Conservation (phyloP, 2,888 invertebrate species). For the Criorhina ranunculi region DNA sequence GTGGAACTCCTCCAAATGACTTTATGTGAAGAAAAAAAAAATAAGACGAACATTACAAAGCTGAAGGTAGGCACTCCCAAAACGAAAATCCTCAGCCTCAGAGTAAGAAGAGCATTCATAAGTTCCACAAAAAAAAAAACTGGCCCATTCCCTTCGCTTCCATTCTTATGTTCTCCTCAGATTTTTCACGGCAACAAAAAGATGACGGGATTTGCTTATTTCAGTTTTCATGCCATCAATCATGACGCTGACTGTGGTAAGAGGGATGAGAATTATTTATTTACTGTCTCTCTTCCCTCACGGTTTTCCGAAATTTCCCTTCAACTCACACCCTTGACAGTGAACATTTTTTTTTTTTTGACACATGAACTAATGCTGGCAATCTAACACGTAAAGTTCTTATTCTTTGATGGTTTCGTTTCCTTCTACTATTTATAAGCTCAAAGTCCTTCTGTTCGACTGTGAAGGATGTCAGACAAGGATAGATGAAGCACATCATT, state of each 20-base stretch:
- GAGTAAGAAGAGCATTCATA: no score
- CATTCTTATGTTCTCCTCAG: not conserved
- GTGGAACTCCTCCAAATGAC: no score
- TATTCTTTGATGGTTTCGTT: constrained; percentile 11
- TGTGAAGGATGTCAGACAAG: constrained; percentile 15
- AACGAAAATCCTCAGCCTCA: no score
- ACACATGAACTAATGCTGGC: constrained; percentile 29
- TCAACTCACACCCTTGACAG: not conserved
- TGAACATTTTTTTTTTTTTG: no score
- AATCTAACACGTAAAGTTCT: constrained; percentile 11
- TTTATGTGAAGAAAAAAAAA: no score
- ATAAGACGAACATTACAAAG: no score
- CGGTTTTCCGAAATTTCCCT: not conserved
- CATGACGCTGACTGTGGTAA: not conserved
- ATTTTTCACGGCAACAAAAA: not conserved
- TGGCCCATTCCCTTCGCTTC: not conserved
- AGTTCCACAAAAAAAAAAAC: no score
- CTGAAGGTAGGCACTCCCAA: no score
- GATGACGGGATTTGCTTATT: not conserved
- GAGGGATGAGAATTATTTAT: constrained; percentile 1
- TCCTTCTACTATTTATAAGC: not conserved
- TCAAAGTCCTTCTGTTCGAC: not conserved
- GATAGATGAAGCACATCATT: constrained; percentile 24
- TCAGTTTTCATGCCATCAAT: constrained; percentile 25
- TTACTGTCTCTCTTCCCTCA: not conserved